Conservation (phyloP, 2,888 invertebrate genomes). For the Incurvaria masculella region DNA sequence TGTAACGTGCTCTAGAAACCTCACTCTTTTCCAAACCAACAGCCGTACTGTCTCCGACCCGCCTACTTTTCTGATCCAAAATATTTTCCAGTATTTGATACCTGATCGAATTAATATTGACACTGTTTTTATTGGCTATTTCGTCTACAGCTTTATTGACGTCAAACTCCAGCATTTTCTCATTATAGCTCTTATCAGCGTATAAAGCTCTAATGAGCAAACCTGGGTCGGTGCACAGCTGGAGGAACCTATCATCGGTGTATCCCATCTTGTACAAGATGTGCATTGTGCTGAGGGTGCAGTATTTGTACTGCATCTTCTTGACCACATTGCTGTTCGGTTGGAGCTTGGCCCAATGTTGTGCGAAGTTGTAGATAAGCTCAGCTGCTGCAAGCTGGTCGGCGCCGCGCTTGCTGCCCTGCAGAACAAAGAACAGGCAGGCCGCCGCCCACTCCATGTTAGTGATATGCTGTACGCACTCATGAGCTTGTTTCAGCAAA, state of each 20-base stretch:
- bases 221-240: constrained; percentile 41
- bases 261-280: constrained; percentile 47
- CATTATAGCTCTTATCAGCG: constrained; percentile 39
- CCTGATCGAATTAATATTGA: constrained; percentile 45
- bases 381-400: constrained; percentile 53
- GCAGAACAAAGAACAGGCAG: constrained; percentile 48
- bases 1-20: constrained; percentile 46
- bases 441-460: constrained; percentile 56
- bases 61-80: constrained; percentile 27
- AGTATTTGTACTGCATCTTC: constrained; percentile 48
- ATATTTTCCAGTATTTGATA: constrained; percentile 49
- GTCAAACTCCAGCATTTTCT: constrained; percentile 40
- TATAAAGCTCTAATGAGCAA: constrained; percentile 47
- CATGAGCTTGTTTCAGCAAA: constrained; percentile 44
- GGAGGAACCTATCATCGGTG: constrained; percentile 45
- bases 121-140: constrained; percentile 49
- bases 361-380: constrained; percentile 50
- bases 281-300: constrained; percentile 45
- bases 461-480: constrained; percentile 45
- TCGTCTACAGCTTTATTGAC: constrained; percentile 47
- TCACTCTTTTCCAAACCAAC: constrained; percentile 33
- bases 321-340: constrained; percentile 46
- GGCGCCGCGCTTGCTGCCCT: constrained; percentile 49
- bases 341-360: constrained; percentile 46
- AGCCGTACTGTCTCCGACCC: constrained; percentile 11